phyloP scores from a whole-genome alignment of 2,113 vertebrate species.

The Coptodon bakossiorum region DNA sequence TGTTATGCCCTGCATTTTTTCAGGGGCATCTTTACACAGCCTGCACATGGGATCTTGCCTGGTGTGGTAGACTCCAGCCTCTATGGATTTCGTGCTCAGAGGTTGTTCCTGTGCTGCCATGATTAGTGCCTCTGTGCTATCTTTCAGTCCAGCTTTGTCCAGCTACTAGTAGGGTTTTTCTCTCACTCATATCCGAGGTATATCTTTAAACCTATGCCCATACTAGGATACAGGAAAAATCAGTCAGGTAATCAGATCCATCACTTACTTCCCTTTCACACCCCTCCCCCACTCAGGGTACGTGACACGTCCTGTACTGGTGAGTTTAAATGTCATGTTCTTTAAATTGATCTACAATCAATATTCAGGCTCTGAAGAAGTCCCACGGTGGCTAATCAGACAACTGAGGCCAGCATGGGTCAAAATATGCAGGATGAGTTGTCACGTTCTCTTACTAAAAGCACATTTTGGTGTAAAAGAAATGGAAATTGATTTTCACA shows the following conservation, averaged over 20 bases:
- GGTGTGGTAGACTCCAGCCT: neutral
- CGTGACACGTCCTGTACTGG: neutral
- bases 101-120: neutral
- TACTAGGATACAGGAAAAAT: neutral
- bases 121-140: neutral
- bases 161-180: neutral
- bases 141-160: neutral
- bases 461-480: neutral
- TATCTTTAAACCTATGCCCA: neutral
- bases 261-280: constrained; percentile 18
- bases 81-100: neutral
- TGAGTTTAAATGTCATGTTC: constrained; percentile 49
- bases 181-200: fast-evolving
- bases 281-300: neutral
- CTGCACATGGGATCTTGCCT: neutral
- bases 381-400: constrained; percentile 44
- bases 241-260: constrained; percentile 3
- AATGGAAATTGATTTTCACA: neutral
- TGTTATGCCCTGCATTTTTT: fast-evolving
- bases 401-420: neutral
- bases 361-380: constrained; percentile 33
- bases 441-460: constrained; percentile 1
- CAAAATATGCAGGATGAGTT: neutral
- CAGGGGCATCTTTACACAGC: neutral
- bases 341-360: constrained; percentile 47